These are phyloP conservation scores for Apeltes quadracus DNA, from an alignment of 2,113 vertebrate genomes.

Conservation along the genomic window DNA sequence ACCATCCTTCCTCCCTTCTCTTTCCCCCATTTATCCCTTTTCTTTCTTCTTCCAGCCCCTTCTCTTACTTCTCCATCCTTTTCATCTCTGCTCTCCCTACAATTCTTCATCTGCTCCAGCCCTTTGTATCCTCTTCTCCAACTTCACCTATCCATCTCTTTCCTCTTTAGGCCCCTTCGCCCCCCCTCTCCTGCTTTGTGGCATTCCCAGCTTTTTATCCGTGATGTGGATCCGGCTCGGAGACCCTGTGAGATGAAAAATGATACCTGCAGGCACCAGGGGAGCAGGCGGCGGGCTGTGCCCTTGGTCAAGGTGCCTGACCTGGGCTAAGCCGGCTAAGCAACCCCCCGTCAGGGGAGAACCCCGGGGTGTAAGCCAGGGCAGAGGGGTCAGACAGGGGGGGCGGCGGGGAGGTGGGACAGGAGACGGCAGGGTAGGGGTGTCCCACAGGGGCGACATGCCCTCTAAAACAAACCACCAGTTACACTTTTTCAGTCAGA, in stretches of 20 bases:
- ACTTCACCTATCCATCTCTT: conserved; percentile 11
- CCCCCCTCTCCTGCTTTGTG: conserved; percentile 15
- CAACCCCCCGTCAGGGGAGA: conserved; percentile 75
- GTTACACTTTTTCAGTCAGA: conserved; percentile 72
- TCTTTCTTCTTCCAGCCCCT: conserved; percentile 33
- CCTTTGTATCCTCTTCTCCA: conserved; percentile 46
- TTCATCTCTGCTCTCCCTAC: conserved; percentile 31
- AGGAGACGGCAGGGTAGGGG: conserved; percentile 47
- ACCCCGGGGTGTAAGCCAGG: conserved; percentile 67
- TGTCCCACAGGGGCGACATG: conserved; percentile 61
- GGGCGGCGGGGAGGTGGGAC: conserved; percentile 34
- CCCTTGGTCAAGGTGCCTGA: conserved; percentile 79
- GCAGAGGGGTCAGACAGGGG: conserved; percentile 70
- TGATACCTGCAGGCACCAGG: conserved; percentile 61
- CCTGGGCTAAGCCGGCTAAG: conserved; percentile 79
- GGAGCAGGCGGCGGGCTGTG: conserved; percentile 60
- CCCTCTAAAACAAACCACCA: conserved; percentile 78
- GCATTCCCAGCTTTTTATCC: conserved; percentile 48
- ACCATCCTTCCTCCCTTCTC: conserved; percentile 73
- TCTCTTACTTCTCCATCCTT: conserved; percentile 49
- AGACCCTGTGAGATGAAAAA: conserved; percentile 50
- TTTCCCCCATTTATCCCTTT: conserved; percentile 72
- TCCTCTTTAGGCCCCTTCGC: conserved; percentile 9
- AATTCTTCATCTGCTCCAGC: conserved; percentile 39
- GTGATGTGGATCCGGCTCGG: conserved; percentile 19